Evolutionary conservation across 1,140 invertebrate genomes (phyloP), one percentile per base, ranked within the genome.

Genomic region (Drosophila kanapiae): DNA sequence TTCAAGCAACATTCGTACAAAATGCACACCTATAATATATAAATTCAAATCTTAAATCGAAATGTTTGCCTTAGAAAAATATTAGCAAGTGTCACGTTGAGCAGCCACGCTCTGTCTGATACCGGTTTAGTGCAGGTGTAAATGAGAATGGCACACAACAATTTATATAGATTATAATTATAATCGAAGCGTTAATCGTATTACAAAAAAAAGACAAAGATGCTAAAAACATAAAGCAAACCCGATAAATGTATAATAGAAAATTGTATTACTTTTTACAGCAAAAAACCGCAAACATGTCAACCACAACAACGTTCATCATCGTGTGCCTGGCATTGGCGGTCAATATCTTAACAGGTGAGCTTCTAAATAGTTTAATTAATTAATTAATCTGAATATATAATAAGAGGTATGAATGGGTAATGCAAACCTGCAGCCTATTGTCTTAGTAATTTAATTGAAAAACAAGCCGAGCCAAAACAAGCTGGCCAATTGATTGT

Each of bases 291-390:
- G 47, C 40, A 40, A 65, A 67, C 57, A 88, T 88, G 85, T 69
- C 85, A 47, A 77, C 65, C 37, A 57, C 68, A 40, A 62, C 65
- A 37, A 40, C 35, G 7, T 49, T 86, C 56, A 71, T 75, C 45
- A 79, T 64, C 58, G 72, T 90, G 56, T 79, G 87, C 75, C 74
- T 91, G 37, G 79, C 75, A n/a, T 61, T 91, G 56, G 70, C 74
- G 48, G 65, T 63, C 58, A 79, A 90, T 81, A 60, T 81, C 80
- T 79, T 91, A 90, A 83, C 90, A 81, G 90, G 90, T 91, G 60
- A 91, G 47, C 56, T 18, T 53, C 2, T 7, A 38, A 38, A 71
- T 49, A 31, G 6, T 38, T 33, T 9, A 53, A 37, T 56, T 58
- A 60, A n/a, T 40, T 53, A 49, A 11, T 45, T 23, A 18, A 49